A percentile compares a stretch with the other conserved stretches of the same genome.
These are phyloP conservation scores for Spatulosminthurus flaviceps DNA, from an alignment of 2,888 invertebrate species.

Conservation along the genomic window DNA sequence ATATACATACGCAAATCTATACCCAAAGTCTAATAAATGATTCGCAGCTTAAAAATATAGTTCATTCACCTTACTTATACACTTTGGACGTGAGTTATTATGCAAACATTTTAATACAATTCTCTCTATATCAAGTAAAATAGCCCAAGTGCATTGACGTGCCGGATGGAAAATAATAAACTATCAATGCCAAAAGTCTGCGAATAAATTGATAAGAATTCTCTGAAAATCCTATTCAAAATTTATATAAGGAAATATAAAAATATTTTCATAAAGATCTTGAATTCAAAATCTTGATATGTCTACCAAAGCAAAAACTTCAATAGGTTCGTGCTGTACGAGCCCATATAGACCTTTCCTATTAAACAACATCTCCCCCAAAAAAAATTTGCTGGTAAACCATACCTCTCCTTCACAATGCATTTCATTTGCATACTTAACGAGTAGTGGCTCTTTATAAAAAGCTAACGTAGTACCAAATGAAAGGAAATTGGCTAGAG, in stretches of 20 bases:
- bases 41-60: background rate
- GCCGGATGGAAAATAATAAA: too few relatives aligned
- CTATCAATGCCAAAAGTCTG: background rate
- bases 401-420: background rate
- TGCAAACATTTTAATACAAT: background rate
- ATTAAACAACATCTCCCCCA: too few relatives aligned
- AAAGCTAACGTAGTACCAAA: background rate
- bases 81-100: background rate
- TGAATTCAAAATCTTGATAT: background rate
- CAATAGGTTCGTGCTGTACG: too few relatives aligned
- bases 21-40: background rate
- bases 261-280: background rate
- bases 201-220: background rate
- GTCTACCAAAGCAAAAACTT: too few relatives aligned
- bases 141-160: background rate
- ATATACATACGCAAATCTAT: too few relatives aligned
- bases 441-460: background rate
- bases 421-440: slow-evolving; percentile 34
- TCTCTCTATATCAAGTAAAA: background rate
- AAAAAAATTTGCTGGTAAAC: background rate
- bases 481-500: background rate
- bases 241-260: background rate
- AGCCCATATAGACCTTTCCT: background rate
- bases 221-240: background rate
- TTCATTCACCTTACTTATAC: slow-evolving; percentile 18